Percentiles rank a stretch among this genome's conserved stretches.
Conservation (phyloP, 2,797 vertebrate species). For the Neostethus bicornis region DNA sequence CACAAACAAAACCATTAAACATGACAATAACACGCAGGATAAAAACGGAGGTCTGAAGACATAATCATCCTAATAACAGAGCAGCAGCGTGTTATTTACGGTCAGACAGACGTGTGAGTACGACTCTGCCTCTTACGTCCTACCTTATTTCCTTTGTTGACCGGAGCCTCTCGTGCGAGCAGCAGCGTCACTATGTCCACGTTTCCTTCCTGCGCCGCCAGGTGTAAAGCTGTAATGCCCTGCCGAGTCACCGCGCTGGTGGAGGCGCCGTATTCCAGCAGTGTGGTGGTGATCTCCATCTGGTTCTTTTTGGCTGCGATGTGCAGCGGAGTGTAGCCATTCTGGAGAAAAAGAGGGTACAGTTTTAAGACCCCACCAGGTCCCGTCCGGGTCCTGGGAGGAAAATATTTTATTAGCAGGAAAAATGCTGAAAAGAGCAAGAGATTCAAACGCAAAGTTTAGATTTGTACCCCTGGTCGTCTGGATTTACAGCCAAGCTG, state of each 20-base stretch:
- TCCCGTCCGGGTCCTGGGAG: too few relatives aligned
- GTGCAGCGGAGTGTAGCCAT: slow-evolving; percentile 95
- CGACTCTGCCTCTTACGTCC: neutral
- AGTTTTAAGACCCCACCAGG: too few relatives aligned
- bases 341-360: slow-evolving; percentile 73
- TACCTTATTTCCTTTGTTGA: slow-evolving; percentile 93
- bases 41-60: neutral
- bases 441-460: too few relatives aligned
- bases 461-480: too few relatives aligned
- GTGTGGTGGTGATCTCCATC: slow-evolving; percentile 96
- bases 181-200: slow-evolving; percentile 95
- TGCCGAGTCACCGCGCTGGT: slow-evolving; percentile 92
- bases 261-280: slow-evolving; percentile 95
- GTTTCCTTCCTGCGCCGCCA: slow-evolving; percentile 94
- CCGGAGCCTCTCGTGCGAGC: slow-evolving; percentile 88
- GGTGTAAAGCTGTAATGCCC: slow-evolving; percentile 93
- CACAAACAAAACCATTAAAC: too few relatives aligned
- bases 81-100: neutral
- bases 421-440: too few relatives aligned
- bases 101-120: neutral
- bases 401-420: too few relatives aligned
- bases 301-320: slow-evolving; percentile 98
- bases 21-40: slow-evolving; percentile 1
- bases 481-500: too few relatives aligned
- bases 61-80: slow-evolving; percentile 7